Conservation (phyloP, 1,140 invertebrate species). For the Pissodes strobi region DNA sequence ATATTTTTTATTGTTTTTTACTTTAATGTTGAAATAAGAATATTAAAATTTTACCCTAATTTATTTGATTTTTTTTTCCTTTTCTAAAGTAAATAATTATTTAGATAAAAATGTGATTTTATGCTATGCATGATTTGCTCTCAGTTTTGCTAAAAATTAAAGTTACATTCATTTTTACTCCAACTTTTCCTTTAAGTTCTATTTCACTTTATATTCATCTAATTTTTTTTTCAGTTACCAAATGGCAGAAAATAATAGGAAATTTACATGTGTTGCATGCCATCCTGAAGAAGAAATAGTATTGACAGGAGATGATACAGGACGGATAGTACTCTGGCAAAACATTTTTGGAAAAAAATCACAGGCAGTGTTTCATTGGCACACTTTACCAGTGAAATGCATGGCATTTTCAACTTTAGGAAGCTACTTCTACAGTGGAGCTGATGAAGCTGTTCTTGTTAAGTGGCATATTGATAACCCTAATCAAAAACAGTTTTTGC, state of each 20-base stretch:
- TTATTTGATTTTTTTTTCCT: too few relatives aligned
- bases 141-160: too few relatives aligned
- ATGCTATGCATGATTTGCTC: constrained; percentile 31
- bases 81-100: neutral
- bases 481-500: constrained; percentile 68
- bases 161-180: constrained; percentile 50
- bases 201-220: constrained; percentile 53
- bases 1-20: too few relatives aligned
- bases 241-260: constrained; percentile 49
- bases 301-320: constrained; percentile 72
- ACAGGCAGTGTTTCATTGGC: constrained; percentile 76
- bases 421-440: constrained; percentile 73
- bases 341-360: constrained; percentile 57
- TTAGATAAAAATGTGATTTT: constrained; percentile 22
- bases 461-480: constrained; percentile 71
- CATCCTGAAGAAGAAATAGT: constrained; percentile 71
- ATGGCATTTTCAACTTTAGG: constrained; percentile 72
- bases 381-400: constrained; percentile 72
- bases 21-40: too few relatives aligned
- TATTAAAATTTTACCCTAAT: too few relatives aligned
- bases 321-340: constrained; percentile 71
- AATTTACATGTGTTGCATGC: constrained; percentile 70
- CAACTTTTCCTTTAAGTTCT: constrained; percentile 47
- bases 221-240: constrained; percentile 52
- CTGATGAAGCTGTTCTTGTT: constrained; percentile 77